A percentile compares a stretch with the other conserved stretches of the same genome.
Conservation (phyloP, 1,140 invertebrate species). For the Platyura marginata region DNA sequence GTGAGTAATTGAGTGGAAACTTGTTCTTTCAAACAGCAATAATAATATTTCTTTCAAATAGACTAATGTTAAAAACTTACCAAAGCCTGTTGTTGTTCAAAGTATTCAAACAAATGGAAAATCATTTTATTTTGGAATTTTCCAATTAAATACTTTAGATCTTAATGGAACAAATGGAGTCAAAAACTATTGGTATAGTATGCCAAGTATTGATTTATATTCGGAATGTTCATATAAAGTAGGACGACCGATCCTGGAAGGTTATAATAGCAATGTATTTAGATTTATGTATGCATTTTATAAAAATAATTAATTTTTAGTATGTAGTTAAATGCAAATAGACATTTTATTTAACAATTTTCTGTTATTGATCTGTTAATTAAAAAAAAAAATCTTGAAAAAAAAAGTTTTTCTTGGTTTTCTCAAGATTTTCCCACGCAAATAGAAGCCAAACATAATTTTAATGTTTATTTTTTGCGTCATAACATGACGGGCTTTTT, state of each 20-base stretch:
- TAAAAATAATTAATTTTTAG: slow-evolving; percentile 31
- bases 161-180: slow-evolving; percentile 34
- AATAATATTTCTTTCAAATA: slow-evolving; percentile 9
- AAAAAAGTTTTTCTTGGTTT: too few species aligned
- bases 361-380: too few species aligned
- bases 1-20: slow-evolving; percentile 21
- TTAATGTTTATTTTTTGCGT: too few species aligned
- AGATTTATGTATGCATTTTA: slow-evolving; percentile 61
- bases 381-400: too few species aligned
- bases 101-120: slow-evolving; percentile 57
- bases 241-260: slow-evolving; percentile 42
- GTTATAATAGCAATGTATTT: slow-evolving; percentile 62
- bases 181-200: slow-evolving; percentile 66
- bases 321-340: too few species aligned
- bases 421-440: too few species aligned
- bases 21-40: not conserved
- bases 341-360: too few species aligned
- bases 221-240: slow-evolving; percentile 37
- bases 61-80: slow-evolving; percentile 40
- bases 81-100: slow-evolving; percentile 63
- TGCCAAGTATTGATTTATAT: slow-evolving; percentile 44
- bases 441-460: too few species aligned
- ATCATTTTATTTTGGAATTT: slow-evolving; percentile 57
- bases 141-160: slow-evolving; percentile 72
- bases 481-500: too few species aligned